Evolutionary conservation across 2,113 vertebrate species (phyloP).

Genomic region (Neopipo cinnamomea): DNA sequence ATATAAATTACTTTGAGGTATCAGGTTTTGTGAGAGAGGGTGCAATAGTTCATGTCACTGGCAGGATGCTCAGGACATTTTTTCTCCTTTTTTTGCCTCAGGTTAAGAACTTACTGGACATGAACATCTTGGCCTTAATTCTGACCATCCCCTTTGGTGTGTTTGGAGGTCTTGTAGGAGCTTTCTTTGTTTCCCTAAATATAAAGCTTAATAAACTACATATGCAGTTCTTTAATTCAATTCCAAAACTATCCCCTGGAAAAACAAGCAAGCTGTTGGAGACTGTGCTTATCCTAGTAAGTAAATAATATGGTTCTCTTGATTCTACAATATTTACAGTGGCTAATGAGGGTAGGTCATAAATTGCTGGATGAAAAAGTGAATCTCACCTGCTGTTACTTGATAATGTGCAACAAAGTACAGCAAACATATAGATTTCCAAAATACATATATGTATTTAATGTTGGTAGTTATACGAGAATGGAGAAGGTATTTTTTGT

Average conservation of each 20-base stretch:
- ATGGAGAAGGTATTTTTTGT: background rate
- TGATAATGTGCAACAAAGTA: background rate
- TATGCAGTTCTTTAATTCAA: slow-evolving; percentile 38
- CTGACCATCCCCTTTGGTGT: slow-evolving; percentile 35
- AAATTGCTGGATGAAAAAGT: background rate
- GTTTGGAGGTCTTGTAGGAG: slow-evolving; percentile 58
- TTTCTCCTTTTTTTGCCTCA: slow-evolving; percentile 10
- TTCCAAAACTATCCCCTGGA: slow-evolving; percentile 30
- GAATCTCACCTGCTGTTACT: background rate
- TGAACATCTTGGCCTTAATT: slow-evolving; percentile 53
- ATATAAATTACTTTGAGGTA: background rate
- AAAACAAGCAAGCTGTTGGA: slow-evolving; percentile 57
- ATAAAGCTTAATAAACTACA: slow-evolving; percentile 52
- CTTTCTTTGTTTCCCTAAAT: slow-evolving; percentile 53
- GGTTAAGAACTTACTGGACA: slow-evolving; percentile 56
- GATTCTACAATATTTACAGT: background rate
- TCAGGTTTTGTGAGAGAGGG: background rate
- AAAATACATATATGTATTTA: background rate
- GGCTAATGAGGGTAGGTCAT: background rate
- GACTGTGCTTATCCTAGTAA: slow-evolving; percentile 53
- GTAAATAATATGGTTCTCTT: background rate
- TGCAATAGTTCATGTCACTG: slow-evolving; percentile 3
- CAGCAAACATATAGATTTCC: background rate
- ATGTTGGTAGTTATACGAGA: background rate
- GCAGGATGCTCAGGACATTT: background rate